Percentiles rank a stretch among this genome's conserved stretches.
These are phyloP conservation scores for Poecilia picta DNA, from an alignment of 2,797 vertebrate genomes.

Conservation along the genomic window DNA sequence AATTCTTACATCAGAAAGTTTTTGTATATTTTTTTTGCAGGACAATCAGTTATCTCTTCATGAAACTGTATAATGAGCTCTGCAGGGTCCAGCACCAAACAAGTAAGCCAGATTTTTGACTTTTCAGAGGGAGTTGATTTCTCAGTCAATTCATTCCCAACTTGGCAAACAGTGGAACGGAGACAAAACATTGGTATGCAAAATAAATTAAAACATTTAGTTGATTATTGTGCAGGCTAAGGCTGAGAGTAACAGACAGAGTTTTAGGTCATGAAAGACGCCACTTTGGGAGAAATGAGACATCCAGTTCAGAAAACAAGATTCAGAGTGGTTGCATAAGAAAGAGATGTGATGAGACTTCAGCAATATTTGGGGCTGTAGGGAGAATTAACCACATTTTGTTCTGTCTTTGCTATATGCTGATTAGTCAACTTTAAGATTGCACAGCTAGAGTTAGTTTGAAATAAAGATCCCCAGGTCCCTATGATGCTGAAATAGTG, in stretches of 20 bases:
- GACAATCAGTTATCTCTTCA: background rate
- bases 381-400: background rate
- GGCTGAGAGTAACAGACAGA: background rate
- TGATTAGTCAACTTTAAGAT: background rate
- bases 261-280: background rate
- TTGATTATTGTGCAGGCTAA: too few relatives aligned
- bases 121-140: background rate
- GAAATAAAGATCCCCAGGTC: background rate
- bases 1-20: background rate
- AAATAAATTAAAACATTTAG: background rate
- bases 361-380: background rate
- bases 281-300: background rate
- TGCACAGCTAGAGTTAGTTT: background rate
- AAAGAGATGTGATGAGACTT: background rate
- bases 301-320: background rate
- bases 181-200: background rate
- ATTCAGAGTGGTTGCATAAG: background rate
- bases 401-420: background rate
- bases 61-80: background rate
- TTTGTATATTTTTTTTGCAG: background rate
- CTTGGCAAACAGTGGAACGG: background rate
- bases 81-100: background rate
- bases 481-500: background rate
- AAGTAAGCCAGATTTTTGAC: background rate
- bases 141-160: background rate